Evolutionary conservation across 37 sponge, comb jelly and placozoan genomes (phyloP).

Genomic region (Haliclona indistincta): DNA sequence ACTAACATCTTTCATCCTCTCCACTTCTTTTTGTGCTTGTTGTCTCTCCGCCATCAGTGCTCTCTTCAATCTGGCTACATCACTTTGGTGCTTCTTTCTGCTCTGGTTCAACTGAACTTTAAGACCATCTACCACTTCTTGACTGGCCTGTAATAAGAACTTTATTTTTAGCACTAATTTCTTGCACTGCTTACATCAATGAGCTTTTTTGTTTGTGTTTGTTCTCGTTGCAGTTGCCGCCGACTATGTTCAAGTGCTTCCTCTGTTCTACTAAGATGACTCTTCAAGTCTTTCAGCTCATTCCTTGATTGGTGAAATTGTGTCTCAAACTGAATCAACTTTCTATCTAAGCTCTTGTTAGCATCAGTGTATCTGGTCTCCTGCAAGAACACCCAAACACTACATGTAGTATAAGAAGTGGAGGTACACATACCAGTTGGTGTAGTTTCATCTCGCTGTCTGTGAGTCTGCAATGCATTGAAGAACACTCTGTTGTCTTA

Average conservation of each 20-base stretch:
- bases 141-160: constrained; percentile 15
- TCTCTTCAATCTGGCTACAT: not conserved
- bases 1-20: constrained; percentile 29
- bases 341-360: no score
- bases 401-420: not conserved
- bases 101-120: not conserved
- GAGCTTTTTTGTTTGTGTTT: not conserved
- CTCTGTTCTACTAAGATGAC: not conserved
- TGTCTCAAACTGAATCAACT: no score
- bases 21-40: constrained; percentile 7
- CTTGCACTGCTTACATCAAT: constrained; percentile 4
- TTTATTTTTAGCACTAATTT: no score
- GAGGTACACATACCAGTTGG: not conserved
- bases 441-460: not conserved
- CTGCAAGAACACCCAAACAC: not conserved
- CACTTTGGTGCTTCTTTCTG: not conserved
- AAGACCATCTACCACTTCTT: constrained; percentile 6
- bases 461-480: not conserved
- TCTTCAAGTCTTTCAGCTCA: not conserved
- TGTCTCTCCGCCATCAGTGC: constrained; percentile 3
- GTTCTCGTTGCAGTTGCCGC: constrained; percentile 16
- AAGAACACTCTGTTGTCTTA: no score
- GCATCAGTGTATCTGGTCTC: no score
- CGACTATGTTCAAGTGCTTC: not conserved
- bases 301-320: no score